phyloP scores from a whole-genome alignment of 53 echinoderm and acorn worm species.

The Temnopleurus reevesii region DNA sequence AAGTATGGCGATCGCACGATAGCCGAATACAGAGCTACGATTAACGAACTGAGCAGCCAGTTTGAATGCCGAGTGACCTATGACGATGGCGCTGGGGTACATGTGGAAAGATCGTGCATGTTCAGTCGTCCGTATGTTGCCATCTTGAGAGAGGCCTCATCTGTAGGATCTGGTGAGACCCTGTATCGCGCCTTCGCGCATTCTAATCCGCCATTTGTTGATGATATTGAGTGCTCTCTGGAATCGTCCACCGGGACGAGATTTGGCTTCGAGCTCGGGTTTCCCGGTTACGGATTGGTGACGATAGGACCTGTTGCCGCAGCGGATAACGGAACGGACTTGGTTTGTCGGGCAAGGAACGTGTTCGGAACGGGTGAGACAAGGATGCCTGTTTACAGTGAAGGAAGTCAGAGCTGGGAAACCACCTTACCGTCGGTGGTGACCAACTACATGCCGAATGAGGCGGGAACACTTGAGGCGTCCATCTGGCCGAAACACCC shows the following conservation, averaged over 20 bases:
- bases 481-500: constrained; percentile 32
- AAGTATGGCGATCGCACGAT: not conserved
- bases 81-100: not conserved
- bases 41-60: not conserved
- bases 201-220: constrained; percentile 42
- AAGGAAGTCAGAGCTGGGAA: not conserved
- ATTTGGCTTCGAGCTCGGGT: not conserved
- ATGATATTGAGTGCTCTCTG: constrained; percentile 1
- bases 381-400: constrained; percentile 29
- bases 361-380: constrained; percentile 18
- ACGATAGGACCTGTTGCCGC: constrained; percentile 15
- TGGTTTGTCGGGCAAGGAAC: constrained; percentile 37
- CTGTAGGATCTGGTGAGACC: not conserved
- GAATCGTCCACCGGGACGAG: constrained; percentile 17
- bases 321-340: constrained; percentile 36
- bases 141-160: not conserved
- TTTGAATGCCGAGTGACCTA: constrained; percentile 35
- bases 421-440: constrained; percentile 32
- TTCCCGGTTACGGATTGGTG: constrained; percentile 48
- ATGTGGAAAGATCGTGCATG: not conserved
- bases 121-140: constrained; percentile 31
- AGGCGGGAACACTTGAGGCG: not conserved
- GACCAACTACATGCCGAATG: constrained; percentile 47
- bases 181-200: constrained; percentile 5
- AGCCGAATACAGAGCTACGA: not conserved